These are phyloP conservation scores for Bagarius yarrelli DNA, from an alignment of 2,113 vertebrate genomes.

Conservation along the genomic window DNA sequence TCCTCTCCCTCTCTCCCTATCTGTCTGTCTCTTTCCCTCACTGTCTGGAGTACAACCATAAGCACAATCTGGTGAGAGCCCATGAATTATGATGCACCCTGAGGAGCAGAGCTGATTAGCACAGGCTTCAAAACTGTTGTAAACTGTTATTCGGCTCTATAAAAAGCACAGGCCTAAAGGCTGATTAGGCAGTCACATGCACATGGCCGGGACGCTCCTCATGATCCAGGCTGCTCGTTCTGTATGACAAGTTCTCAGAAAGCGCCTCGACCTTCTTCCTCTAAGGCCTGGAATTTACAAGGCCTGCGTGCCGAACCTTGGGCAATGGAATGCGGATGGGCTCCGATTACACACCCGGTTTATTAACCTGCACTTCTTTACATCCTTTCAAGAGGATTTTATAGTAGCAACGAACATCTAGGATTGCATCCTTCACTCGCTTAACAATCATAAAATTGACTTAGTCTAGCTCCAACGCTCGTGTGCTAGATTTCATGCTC, in stretches of 20 bases:
- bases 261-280: slow-evolving; percentile 61
- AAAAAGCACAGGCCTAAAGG: slow-evolving; percentile 35
- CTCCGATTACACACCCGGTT: slow-evolving; percentile 38
- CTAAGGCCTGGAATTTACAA: slow-evolving; percentile 63
- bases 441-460: background rate
- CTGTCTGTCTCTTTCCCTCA: background rate
- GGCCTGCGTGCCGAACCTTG: slow-evolving; percentile 50
- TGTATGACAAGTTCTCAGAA: slow-evolving; percentile 43
- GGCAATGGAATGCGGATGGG: slow-evolving; percentile 58
- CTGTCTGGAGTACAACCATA: slow-evolving; percentile 25
- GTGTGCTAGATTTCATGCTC: background rate
- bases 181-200: slow-evolving; percentile 20
- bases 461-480: background rate
- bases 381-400: slow-evolving; percentile 1
- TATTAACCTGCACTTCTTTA: slow-evolving; percentile 1
- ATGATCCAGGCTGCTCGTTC: slow-evolving; percentile 18
- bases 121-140: slow-evolving; percentile 44
- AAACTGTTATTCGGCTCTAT: slow-evolving; percentile 52
- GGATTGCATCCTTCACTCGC: background rate
- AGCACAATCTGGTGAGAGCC: slow-evolving; percentile 42
- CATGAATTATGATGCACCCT: slow-evolving; percentile 48
- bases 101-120: slow-evolving; percentile 54
- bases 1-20: no score
- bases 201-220: slow-evolving; percentile 38
- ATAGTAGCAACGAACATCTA: slow-evolving; percentile 4